These are phyloP conservation scores for Brassicogethes aeneus DNA, from an alignment of 2,888 invertebrate genomes.

Conservation along the genomic window DNA sequence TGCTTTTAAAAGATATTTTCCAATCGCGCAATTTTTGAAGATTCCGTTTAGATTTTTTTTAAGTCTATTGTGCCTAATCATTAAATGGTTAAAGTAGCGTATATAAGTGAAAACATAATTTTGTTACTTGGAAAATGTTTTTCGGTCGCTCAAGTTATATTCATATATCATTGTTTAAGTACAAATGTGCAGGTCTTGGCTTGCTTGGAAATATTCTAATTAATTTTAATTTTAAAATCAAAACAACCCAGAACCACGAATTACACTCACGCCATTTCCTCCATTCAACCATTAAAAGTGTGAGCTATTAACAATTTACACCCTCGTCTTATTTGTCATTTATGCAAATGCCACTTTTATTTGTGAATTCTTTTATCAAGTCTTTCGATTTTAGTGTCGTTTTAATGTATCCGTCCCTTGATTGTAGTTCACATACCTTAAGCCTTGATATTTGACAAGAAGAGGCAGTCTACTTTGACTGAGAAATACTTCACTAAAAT, in stretches of 20 bases:
- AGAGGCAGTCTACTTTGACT: neutral
- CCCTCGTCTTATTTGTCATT: neutral
- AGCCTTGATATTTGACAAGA: neutral
- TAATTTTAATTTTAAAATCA: neutral
- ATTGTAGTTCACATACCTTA: neutral
- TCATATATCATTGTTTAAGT: neutral
- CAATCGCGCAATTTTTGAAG: neutral
- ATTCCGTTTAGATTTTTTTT: neutral
- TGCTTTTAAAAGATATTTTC: too few species aligned
- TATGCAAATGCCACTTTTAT: neutral
- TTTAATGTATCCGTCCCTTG: too few species aligned
- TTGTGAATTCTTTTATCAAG: neutral
- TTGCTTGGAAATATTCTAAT: neutral
- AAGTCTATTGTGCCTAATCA: constrained; percentile 1
- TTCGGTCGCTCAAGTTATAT: neutral
- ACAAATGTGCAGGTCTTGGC: neutral
- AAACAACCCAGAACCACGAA: neutral
- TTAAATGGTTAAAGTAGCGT: constrained; percentile 4
- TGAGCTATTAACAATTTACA: neutral
- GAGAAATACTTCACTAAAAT: too few species aligned
- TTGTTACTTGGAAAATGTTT: constrained; percentile 2
- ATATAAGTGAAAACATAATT: constrained; percentile 3
- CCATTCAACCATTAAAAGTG: neutral
- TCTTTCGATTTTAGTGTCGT: too few species aligned
- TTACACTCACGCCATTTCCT: neutral